These are phyloP conservation scores for Callocephalon fimbriatum DNA, from an alignment of 2,113 vertebrate species.

Conservation along the genomic window DNA sequence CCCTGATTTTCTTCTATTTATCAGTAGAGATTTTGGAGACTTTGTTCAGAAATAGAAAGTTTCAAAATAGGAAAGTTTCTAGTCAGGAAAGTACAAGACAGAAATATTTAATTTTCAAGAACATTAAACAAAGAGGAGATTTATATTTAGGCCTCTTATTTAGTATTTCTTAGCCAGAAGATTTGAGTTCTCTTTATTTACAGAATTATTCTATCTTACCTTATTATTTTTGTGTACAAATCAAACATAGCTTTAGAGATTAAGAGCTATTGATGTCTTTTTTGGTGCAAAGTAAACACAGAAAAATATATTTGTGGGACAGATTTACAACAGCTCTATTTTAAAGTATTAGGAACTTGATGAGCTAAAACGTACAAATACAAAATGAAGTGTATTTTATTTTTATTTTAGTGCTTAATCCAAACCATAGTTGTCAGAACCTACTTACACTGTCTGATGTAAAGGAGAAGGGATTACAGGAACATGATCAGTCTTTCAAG, in stretches of 20 bases:
- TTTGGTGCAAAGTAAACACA: not conserved
- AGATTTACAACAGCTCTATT: not conserved
- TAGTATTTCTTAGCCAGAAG: not conserved
- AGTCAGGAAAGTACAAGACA: not conserved
- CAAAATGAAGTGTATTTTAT: not conserved
- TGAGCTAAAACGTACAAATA: accelerated
- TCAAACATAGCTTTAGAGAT: not conserved
- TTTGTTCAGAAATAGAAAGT: not conserved
- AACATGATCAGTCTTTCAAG: accelerated
- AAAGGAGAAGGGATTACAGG: not conserved
- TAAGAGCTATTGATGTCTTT: not conserved
- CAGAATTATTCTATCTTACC: not conserved
- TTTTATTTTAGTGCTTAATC: not conserved
- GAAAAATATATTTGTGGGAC: not conserved
- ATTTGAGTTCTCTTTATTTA: not conserved
- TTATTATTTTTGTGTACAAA: not conserved
- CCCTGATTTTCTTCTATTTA: not conserved
- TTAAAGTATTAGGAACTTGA: not conserved
- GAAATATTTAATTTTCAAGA: not conserved
- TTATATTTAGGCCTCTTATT: not conserved
- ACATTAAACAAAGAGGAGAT: not conserved
- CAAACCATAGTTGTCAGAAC: not conserved
- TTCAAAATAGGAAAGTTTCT: not conserved
- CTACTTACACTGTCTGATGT: not conserved
- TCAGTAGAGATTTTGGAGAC: not conserved